Base-by-base conservation (phyloP, 2,113 vertebrate species). In the Barnardius zonarius region DNA sequence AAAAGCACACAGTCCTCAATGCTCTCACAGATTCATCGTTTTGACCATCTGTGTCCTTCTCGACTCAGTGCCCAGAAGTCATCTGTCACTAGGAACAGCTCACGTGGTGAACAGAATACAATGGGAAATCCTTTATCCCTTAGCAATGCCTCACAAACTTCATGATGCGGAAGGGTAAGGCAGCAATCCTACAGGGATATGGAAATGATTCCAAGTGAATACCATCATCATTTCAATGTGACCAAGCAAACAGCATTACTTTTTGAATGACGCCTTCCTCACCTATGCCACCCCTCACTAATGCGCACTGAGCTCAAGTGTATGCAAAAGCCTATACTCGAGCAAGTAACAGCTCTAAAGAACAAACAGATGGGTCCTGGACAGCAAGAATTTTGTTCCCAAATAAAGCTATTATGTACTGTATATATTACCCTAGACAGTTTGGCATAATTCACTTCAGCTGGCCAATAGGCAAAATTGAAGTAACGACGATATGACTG, bases 41-140 rank as follows among this genome's bases (percentile, higher is more conserved):
- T 98, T 99, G 98, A 99, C 99, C 99, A 99, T 99, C 99, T 99
- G 98, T 98, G 99, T 99, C 99, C 99, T 99, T 99, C 99, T 98
- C 99, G 98, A 99, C 94, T 99, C 98, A 96, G 96, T 98, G 99
- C 98, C 97, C 98, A 97, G 92, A 96, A 98, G 97, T 98, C 98
- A 98, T 99, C 98, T 98, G 98, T 99, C 98, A 98, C 96, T 82
- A 92, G 97, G 41, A 95, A 82, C 49, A 92, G 97, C 97, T 97
- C 97, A 98, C 93, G 72, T 98, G 97, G 97, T 93, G 79, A 97
- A 81, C 11, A 94, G 93, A 92, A 88, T 49, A 97, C 91, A 89
- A 96, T 72, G 86, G 96, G 96, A 98, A 98, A 98, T 92, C 88
- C 97, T 97, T 97, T 95, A 97, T 96, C 94, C 87, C 94, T 87